Evolutionary conservation across 1,140 invertebrate species (phyloP).

Genomic region (Helicoverpa armigera): DNA sequence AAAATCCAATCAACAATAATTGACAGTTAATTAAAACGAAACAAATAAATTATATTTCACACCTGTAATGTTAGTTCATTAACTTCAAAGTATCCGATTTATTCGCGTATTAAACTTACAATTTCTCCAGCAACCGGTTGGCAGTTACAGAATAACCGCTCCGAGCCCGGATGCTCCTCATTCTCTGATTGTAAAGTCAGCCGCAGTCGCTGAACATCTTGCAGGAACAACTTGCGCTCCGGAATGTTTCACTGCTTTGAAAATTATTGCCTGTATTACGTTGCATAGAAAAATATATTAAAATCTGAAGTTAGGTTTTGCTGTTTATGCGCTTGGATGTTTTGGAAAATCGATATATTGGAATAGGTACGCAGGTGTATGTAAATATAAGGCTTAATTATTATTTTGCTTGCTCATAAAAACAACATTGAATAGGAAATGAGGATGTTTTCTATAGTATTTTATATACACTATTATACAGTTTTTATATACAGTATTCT

Average conservation of each 20-base stretch:
- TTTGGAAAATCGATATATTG: background rate
- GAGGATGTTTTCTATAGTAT: no score
- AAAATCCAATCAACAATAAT: no score
- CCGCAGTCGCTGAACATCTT: constrained; percentile 18
- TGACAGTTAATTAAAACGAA: no score
- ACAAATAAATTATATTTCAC: background rate
- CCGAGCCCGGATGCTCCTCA: background rate
- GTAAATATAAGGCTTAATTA: no score
- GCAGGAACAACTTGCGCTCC: constrained; percentile 25
- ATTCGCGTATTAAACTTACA: background rate
- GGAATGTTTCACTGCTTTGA: constrained; percentile 13
- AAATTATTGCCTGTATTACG: constrained; percentile 10
- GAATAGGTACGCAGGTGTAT: no score
- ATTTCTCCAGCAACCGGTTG: background rate
- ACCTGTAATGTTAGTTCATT: background rate
- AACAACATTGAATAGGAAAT: no score
- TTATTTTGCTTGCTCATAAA: no score
- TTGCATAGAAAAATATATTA: background rate
- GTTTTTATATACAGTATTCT: no score
- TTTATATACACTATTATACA: no score
- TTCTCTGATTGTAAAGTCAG: constrained; percentile 47
- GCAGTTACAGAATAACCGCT: background rate
- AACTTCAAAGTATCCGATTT: no score
- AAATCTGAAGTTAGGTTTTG: background rate
- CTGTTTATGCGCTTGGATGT: background rate